phyloP scores from a whole-genome alignment of 1,140 invertebrate species.

The Orchesella cincta region DNA sequence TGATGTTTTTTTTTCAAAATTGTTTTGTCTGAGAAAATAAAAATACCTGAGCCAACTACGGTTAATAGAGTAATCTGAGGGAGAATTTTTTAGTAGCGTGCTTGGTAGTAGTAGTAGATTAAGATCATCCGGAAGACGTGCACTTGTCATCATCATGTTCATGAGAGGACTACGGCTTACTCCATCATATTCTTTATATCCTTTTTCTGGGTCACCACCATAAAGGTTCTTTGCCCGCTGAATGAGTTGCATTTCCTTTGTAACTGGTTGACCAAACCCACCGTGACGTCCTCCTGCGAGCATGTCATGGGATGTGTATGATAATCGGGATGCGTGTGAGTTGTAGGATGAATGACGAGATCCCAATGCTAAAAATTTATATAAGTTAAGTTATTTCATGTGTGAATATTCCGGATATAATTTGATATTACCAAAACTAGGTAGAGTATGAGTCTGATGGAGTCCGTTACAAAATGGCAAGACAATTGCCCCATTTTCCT shows the following conservation, averaged over 20 bases:
- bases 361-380: background rate
- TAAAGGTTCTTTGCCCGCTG: conserved; percentile 53
- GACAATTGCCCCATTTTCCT: conserved; percentile 92
- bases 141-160: background rate
- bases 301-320: conserved; percentile 86
- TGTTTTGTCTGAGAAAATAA: conserved; percentile 6
- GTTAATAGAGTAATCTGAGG: conserved; percentile 22
- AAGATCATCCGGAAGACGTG: conserved; percentile 19
- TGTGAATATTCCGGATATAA: background rate
- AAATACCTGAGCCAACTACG: background rate
- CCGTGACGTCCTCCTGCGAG: conserved; percentile 66
- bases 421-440: conserved; percentile 12
- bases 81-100: conserved; percentile 19
- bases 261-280: conserved; percentile 59
- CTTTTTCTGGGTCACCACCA: background rate
- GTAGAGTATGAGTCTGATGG: conserved; percentile 9
- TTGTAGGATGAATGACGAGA: conserved; percentile 91
- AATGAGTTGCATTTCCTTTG: conserved; percentile 79
- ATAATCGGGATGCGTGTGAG: conserved; percentile 85
- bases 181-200: conserved; percentile 1
- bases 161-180: conserved; percentile 5
- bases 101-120: conserved; percentile 4
- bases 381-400: background rate
- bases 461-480: conserved; percentile 66
- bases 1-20: background rate